These are phyloP conservation scores for Phalacrocorax pelagicus DNA, from an alignment of 2,113 vertebrate genomes.

Conservation along the genomic window DNA sequence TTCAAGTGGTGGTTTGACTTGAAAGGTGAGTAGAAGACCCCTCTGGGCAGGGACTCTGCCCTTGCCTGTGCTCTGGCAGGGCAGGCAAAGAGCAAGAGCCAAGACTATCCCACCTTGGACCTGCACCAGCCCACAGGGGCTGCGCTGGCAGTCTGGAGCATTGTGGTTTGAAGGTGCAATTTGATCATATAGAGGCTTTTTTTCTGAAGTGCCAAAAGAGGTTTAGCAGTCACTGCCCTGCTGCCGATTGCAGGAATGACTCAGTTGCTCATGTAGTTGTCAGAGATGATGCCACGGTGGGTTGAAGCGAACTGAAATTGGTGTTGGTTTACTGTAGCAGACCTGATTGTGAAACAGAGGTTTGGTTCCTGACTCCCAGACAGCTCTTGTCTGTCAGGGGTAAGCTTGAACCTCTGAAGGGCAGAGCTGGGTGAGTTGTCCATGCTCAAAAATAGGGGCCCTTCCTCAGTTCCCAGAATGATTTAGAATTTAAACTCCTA, in stretches of 20 bases:
- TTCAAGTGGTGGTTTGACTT: slow-evolving; percentile 92
- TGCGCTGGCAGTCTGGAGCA: background rate
- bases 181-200: background rate
- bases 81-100: background rate
- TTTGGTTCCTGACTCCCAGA: background rate
- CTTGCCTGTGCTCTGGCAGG: background rate
- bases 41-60: background rate
- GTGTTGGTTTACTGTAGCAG: background rate
- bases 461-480: background rate
- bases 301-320: accelerated
- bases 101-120: background rate
- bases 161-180: background rate
- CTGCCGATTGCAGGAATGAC: background rate
- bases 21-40: slow-evolving; percentile 78
- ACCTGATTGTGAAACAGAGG: background rate
- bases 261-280: background rate
- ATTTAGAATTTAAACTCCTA: background rate
- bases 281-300: background rate
- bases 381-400: background rate
- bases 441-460: background rate
- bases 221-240: background rate
- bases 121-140: background rate
- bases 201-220: background rate
- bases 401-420: background rate
- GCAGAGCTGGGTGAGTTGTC: background rate